A percentile compares a stretch with the other conserved stretches of the same genome.
These are phyloP conservation scores for Acronicta alni DNA, from an alignment of 2,888 invertebrate genomes.

Conservation along the genomic window DNA sequence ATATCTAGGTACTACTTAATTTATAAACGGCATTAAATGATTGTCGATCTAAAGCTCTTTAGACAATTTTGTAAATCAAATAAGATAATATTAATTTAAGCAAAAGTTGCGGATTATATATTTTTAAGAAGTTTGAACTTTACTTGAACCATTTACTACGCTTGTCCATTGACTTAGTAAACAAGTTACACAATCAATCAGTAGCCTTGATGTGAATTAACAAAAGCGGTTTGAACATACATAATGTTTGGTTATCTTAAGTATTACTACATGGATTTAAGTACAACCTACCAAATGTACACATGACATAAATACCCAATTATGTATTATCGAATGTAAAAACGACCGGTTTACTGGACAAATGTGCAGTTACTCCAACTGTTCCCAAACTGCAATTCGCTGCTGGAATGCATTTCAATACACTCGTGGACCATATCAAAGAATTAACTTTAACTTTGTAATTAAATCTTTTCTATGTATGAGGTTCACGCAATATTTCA, in stretches of 20 bases:
- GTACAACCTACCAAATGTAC: too few species aligned
- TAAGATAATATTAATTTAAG: slow-evolving; percentile 17
- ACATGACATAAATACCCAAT: too few species aligned
- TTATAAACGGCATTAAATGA: slow-evolving; percentile 17
- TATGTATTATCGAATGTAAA: too few species aligned
- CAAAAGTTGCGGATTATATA: slow-evolving; percentile 31
- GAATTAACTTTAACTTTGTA: not conserved
- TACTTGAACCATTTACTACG: slow-evolving; percentile 44
- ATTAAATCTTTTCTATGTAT: not conserved
- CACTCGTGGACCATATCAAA: not conserved
- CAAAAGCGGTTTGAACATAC: not conserved
- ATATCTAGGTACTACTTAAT: slow-evolving; percentile 2
- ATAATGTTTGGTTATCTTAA: too few species aligned
- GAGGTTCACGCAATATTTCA: not conserved
- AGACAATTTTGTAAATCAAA: slow-evolving; percentile 8
- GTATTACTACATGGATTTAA: too few species aligned
- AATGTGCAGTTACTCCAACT: not conserved
- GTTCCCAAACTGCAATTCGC: not conserved
- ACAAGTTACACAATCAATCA: slow-evolving; percentile 61
- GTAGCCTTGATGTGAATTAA: slow-evolving; percentile 51
- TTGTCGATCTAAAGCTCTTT: slow-evolving; percentile 10
- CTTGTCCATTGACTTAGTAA: slow-evolving; percentile 64
- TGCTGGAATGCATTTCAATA: not conserved
- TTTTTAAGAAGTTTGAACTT: slow-evolving; percentile 45
- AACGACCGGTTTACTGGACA: not conserved